These are phyloP conservation scores for Anthonomus grandis DNA, from an alignment of 1,140 invertebrate species.

Conservation along the genomic window DNA sequence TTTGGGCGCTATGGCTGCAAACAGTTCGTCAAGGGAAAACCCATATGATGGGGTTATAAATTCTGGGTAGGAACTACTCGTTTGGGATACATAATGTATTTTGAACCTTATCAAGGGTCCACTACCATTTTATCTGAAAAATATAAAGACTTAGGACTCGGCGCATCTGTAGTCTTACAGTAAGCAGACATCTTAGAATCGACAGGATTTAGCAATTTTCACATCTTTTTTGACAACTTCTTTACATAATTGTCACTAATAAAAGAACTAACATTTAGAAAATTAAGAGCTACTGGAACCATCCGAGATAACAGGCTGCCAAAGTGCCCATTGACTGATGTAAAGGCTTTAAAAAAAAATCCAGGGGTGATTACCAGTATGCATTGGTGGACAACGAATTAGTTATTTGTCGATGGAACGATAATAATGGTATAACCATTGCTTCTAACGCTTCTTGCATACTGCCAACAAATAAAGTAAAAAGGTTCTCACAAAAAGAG, in stretches of 20 bases:
- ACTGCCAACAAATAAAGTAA: slow-evolving; percentile 23
- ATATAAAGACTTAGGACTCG: slow-evolving; percentile 12
- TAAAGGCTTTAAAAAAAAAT: slow-evolving; percentile 6
- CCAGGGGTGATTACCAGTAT: slow-evolving; percentile 1
- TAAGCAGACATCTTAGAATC: neutral
- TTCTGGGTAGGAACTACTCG: slow-evolving; percentile 22
- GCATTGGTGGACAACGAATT: slow-evolving; percentile 11
- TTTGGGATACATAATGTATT: slow-evolving; percentile 19
- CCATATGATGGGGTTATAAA: slow-evolving; percentile 32
- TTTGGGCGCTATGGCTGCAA: slow-evolving; percentile 31
- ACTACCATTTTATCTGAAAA: neutral
- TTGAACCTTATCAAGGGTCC: slow-evolving; percentile 30
- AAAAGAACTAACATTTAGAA: slow-evolving; percentile 18
- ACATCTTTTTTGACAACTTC: slow-evolving; percentile 31
- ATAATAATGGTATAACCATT: slow-evolving; percentile 32
- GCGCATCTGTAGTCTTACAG: neutral
- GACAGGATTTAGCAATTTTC: slow-evolving; percentile 4
- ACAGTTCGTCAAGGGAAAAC: slow-evolving; percentile 32
- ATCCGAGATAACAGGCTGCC: slow-evolving; percentile 22
- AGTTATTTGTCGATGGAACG: slow-evolving; percentile 31
- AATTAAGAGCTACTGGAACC: slow-evolving; percentile 26
- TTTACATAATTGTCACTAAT: slow-evolving; percentile 25
- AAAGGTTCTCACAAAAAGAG: slow-evolving; percentile 30
- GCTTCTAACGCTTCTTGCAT: slow-evolving; percentile 17
- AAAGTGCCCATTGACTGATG: slow-evolving; percentile 12